phyloP scores from a whole-genome alignment of 2,888 invertebrate species.

The Achlya flavicornis region DNA sequence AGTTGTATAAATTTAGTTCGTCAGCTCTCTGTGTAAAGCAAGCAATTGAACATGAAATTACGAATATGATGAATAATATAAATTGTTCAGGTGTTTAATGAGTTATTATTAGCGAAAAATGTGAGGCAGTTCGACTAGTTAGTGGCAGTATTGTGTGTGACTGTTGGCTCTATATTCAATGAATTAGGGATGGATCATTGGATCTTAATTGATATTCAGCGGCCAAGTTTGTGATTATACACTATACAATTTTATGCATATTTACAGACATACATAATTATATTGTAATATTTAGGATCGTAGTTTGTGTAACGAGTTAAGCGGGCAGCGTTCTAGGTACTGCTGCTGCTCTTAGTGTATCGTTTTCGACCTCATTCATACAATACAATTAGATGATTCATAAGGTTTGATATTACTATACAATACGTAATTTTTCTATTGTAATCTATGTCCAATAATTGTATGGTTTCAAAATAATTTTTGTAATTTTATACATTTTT shows the following conservation, averaged over 20 bases:
- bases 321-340: conserved; percentile 51
- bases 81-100: not conserved
- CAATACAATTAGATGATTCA: conserved; percentile 54
- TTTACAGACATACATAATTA: conserved; percentile 64
- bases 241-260: conserved; percentile 79
- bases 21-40: conserved; percentile 70
- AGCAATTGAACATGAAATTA: conserved; percentile 51
- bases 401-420: conserved; percentile 79
- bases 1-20: conserved; percentile 77
- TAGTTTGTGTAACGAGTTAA: conserved; percentile 75
- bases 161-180: conserved; percentile 39
- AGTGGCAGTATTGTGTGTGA: conserved; percentile 37
- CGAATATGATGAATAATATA: conserved; percentile 4
- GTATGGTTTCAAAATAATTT: conserved; percentile 75
- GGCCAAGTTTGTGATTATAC: conserved; percentile 77
- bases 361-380: conserved; percentile 69
- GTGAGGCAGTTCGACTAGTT: conserved; percentile 27
- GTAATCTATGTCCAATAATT: conserved; percentile 62
- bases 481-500: conserved; percentile 84
- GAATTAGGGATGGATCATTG: conserved; percentile 35
- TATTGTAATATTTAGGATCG: conserved; percentile 72
- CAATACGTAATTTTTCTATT: conserved; percentile 67
- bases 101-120: not conserved
- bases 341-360: conserved; percentile 60
- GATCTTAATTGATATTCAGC: conserved; percentile 58